Evolutionary conservation across 2,888 invertebrate genomes (phyloP), one percentile per base, ranked within the genome.

Genomic region (Calameuta idolon): DNA sequence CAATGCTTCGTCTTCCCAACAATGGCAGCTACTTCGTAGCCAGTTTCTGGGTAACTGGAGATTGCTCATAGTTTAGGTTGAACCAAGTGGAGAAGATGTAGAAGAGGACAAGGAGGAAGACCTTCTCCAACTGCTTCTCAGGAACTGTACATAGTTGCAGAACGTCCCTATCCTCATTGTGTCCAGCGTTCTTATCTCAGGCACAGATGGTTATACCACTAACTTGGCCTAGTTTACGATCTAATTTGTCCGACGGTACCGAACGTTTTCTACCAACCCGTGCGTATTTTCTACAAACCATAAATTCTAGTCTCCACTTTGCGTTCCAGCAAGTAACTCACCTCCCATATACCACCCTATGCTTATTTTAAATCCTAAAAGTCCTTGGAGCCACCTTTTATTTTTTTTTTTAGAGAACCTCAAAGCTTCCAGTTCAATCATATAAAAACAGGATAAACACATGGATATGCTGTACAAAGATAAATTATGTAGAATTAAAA

Each of bases 1-100:
- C 86, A 87, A 86, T 87, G 85, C 82, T 81, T 81, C 35, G 34
- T 71, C 71, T 71, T 71, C 12, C 23, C 71, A 71, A 71, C 71
- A 71, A 71, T 68, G 40, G 69, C 73, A 80, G 80, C 80, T 80
- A 76, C 76, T 80, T 79, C 69, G 76, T 74, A 80, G 76, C 77
- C 75, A 73, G 75, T 79, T 79, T 80, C 79, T 69, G 76, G 68
- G 69, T 68, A 69, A 71, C 31, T 31, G 71, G 31, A 71, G 31
- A 71, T 71, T 71, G 71, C 71, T 71, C 71, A 71, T 71, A 71
- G 71, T 71, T 71, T 71, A 71, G 71, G 71, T 55, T 55, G 55
- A 55, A 55, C 55, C 55, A 55, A 55, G 23, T 55, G 23, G 23
- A 55, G 55, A 55, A 55, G 55, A 55, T 55, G 23, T 55, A 55